These are phyloP conservation scores for Lithophane ornitopus DNA, from an alignment of 2,888 invertebrate genomes.

Conservation along the genomic window DNA sequence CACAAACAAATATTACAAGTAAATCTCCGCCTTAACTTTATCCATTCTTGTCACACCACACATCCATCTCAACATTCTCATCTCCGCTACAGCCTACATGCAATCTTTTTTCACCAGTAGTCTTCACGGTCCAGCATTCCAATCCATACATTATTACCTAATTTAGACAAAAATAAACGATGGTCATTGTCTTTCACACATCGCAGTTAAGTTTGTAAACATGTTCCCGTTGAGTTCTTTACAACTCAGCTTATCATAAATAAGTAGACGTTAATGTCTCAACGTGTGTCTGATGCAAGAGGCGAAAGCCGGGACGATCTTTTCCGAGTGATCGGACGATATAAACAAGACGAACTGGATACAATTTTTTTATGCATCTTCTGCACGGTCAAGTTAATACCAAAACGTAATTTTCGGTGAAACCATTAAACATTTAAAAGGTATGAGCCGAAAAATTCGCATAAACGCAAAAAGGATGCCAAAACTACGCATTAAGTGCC, in stretches of 20 bases:
- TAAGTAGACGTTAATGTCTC: neutral
- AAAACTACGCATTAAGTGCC: slow-evolving; percentile 9
- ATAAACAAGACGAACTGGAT: neutral
- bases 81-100: neutral
- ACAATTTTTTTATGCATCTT: neutral
- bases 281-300: neutral
- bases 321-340: neutral
- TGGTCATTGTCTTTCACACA: slow-evolving; percentile 25
- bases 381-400: neutral
- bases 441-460: neutral
- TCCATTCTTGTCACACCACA: neutral
- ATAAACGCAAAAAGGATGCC: neutral
- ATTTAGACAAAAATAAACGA: slow-evolving; percentile 6
- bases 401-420: neutral
- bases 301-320: too few relatives aligned
- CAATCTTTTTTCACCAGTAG: neutral
- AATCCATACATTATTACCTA: neutral
- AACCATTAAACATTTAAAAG: neutral
- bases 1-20: too few relatives aligned
- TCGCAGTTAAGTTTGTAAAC: slow-evolving; percentile 25
- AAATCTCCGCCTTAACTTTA: too few relatives aligned
- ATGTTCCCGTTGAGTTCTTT: slow-evolving; percentile 12
- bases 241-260: slow-evolving; percentile 10
- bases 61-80: neutral
- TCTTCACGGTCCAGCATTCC: neutral